Conservation (phyloP, 2,113 vertebrate genomes). For the Actenoides lindsayi region DNA sequence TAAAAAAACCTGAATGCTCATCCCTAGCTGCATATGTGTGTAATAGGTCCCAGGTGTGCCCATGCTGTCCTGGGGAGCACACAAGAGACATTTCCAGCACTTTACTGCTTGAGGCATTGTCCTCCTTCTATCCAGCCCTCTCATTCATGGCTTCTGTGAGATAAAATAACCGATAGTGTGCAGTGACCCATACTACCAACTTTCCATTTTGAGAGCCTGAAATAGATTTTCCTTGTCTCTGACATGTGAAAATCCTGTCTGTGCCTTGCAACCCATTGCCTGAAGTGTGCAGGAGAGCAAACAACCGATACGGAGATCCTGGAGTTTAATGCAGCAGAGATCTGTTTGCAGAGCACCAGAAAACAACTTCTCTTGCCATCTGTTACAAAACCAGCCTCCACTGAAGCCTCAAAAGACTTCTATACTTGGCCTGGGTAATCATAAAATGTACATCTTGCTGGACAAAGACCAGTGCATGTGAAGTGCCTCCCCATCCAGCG, state of each 20-base stretch:
- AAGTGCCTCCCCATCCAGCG: background rate
- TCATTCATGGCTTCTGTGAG: background rate
- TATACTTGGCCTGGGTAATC: background rate
- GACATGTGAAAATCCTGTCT: background rate
- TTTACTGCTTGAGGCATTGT: background rate
- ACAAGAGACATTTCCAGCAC: background rate
- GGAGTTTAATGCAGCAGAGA: background rate
- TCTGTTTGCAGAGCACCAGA: background rate
- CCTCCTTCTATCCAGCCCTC: background rate
- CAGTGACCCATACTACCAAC: background rate
- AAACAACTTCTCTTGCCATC: background rate
- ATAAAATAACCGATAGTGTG: background rate
- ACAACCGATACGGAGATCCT: background rate
- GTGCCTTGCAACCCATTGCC: background rate
- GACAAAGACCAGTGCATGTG: background rate
- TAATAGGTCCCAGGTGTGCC: background rate
- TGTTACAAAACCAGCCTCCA: background rate
- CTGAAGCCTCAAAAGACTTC: background rate
- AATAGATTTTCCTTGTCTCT: slow-evolving; percentile 42
- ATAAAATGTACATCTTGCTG: background rate
- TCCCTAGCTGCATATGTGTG: background rate
- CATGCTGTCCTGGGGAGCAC: background rate
- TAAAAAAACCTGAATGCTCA: background rate
- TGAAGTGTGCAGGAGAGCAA: background rate
- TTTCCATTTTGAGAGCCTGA: slow-evolving; percentile 11